phyloP scores from a whole-genome alignment of 1,140 invertebrate genomes.

The Vollenhovia emeryi region DNA sequence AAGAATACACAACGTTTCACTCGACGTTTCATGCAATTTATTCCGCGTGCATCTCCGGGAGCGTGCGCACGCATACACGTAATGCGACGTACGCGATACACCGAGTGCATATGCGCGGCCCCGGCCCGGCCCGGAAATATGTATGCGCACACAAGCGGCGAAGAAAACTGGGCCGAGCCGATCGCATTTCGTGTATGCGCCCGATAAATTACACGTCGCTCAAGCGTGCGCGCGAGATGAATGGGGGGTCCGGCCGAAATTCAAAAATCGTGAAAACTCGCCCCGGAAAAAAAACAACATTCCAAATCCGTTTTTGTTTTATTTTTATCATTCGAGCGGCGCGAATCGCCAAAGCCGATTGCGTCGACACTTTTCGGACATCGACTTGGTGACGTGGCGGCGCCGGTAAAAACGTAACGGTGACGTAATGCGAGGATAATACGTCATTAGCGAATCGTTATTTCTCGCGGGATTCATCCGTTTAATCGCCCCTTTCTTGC shows the following conservation, averaged over 20 bases:
- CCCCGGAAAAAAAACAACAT: neutral
- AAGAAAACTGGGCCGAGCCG: slow-evolving; percentile 35
- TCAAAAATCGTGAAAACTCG: slow-evolving; percentile 48
- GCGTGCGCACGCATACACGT: slow-evolving; percentile 20
- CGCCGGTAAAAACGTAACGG: neutral
- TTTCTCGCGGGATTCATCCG: slow-evolving; percentile 1
- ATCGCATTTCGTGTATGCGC: slow-evolving; percentile 33
- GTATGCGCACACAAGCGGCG: neutral
- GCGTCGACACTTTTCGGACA: neutral
- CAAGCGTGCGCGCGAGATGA: slow-evolving; percentile 15
- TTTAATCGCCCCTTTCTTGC: slow-evolving; percentile 1
- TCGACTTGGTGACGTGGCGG: neutral
- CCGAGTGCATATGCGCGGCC: neutral
- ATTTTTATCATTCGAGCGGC: neutral
- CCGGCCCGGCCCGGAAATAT: neutral
- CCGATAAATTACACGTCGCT: slow-evolving; percentile 57
- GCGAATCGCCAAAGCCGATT: neutral
- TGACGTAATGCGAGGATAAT: slow-evolving; percentile 35
- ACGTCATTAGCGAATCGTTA: slow-evolving; percentile 44
- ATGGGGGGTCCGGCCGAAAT: slow-evolving; percentile 21
- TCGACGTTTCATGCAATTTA: slow-evolving; percentile 37
- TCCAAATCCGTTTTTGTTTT: slow-evolving; percentile 35
- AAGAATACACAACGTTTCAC: slow-evolving; percentile 15
- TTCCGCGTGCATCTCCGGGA: slow-evolving; percentile 19
- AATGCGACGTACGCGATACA: neutral